phyloP scores from a whole-genome alignment of 2,888 invertebrate species.

The Ormyrus nitidulus region DNA sequence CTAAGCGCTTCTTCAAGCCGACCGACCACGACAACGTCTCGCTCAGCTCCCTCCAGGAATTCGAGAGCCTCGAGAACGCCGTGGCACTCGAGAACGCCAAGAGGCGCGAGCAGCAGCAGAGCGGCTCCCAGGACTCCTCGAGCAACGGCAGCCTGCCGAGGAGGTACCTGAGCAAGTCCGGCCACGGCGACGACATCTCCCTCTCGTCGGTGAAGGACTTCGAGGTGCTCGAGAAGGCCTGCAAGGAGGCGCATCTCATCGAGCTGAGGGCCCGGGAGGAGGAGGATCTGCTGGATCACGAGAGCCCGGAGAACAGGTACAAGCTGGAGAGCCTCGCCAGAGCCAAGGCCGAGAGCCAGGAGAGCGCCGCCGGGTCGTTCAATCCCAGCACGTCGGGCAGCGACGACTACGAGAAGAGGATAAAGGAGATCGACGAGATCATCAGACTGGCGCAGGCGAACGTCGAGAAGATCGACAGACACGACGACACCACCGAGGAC shows the following conservation, averaged over 20 bases:
- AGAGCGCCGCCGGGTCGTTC: slow-evolving; percentile 74
- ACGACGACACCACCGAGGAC: slow-evolving; percentile 78
- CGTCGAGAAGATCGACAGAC: slow-evolving; percentile 80
- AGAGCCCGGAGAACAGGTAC: slow-evolving; percentile 80
- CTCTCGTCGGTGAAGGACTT: slow-evolving; percentile 93
- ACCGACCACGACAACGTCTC: slow-evolving; percentile 95
- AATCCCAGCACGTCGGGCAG: slow-evolving; percentile 76
- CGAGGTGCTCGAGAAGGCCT: slow-evolving; percentile 92
- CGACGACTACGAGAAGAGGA: slow-evolving; percentile 81
- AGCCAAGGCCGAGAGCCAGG: slow-evolving; percentile 61
- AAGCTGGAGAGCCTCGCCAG: slow-evolving; percentile 76
- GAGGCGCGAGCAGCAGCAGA: slow-evolving; percentile 72
- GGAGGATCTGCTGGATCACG: slow-evolving; percentile 84
- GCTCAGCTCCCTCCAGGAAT: slow-evolving; percentile 94
- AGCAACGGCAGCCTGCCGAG: slow-evolving; percentile 88
- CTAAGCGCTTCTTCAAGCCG: slow-evolving; percentile 88
- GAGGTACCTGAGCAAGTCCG: slow-evolving; percentile 81
- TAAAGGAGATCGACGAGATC: slow-evolving; percentile 83
- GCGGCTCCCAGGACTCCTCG: slow-evolving; percentile 91
- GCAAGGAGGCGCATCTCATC: slow-evolving; percentile 88
- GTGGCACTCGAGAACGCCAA: slow-evolving; percentile 85
- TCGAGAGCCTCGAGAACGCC: slow-evolving; percentile 92
- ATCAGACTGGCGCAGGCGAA: slow-evolving; percentile 82
- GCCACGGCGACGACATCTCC: slow-evolving; percentile 90
- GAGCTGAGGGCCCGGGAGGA: slow-evolving; percentile 91